A percentile compares a stretch with the other conserved stretches of the same genome.
phyloP scores from a whole-genome alignment of 1,140 invertebrate species.

The Philopotamus ludificatus region DNA sequence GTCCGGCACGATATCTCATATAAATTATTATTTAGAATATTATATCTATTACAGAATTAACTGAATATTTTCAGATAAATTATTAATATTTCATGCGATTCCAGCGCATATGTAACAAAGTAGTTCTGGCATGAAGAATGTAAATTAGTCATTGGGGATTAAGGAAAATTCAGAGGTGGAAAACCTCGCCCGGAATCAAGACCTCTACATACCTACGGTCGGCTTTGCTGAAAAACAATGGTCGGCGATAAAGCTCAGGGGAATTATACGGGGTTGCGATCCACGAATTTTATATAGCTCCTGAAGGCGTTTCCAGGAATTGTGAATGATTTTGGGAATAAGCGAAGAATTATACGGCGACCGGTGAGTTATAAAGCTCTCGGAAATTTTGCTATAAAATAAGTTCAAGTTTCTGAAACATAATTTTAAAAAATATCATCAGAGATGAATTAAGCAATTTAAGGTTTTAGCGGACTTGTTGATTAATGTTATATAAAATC shows the following conservation, averaged over 20 bases:
- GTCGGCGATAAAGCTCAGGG: neutral
- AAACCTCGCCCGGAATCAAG: conserved; percentile 17
- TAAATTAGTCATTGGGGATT: conserved; percentile 19
- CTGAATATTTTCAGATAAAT: neutral
- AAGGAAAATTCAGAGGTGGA: conserved; percentile 11
- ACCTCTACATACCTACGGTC: neutral
- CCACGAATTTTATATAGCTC: neutral
- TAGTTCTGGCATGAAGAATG: conserved; percentile 10
- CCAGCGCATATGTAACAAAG: conserved; percentile 4
- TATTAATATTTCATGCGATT: conserved; percentile 20
- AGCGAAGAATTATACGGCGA: neutral
- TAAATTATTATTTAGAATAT: neutral
- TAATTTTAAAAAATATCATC: too few relatives aligned
- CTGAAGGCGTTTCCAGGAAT: neutral
- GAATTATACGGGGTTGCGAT: neutral
- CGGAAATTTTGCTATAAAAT: too few relatives aligned
- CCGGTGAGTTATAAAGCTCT: neutral
- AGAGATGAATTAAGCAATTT: too few relatives aligned
- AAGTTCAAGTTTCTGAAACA: too few relatives aligned
- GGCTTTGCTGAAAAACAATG: neutral
- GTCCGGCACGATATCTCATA: neutral
- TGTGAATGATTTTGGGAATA: neutral
- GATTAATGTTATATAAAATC: too few relatives aligned
- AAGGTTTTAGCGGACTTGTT: too few relatives aligned
- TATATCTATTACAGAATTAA: neutral